Conservation (phyloP, 1,140 invertebrate species). For the Elysia chlorotica region DNA sequence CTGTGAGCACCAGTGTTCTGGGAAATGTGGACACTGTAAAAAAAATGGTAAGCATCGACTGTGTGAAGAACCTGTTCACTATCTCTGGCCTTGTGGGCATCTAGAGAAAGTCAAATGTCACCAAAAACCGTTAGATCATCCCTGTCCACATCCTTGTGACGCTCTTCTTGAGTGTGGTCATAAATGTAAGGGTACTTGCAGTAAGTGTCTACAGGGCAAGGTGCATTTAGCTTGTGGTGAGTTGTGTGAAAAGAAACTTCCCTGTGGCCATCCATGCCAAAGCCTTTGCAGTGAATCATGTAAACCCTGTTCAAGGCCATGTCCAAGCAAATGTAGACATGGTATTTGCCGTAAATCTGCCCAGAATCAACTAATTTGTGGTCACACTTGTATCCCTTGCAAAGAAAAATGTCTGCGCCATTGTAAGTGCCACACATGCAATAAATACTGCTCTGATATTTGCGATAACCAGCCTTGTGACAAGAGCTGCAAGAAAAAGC, state of each 20-base stretch:
- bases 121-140: conserved; percentile 20
- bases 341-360: conserved; percentile 64
- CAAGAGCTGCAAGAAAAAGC: conserved; percentile 55
- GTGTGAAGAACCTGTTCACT: conserved; percentile 43
- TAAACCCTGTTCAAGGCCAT: conserved; percentile 68
- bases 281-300: conserved; percentile 58
- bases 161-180: conserved; percentile 41
- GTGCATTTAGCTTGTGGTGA: conserved; percentile 65
- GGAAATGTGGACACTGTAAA: conserved; percentile 69
- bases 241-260: conserved; percentile 45
- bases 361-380: conserved; percentile 60
- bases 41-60: conserved; percentile 64
- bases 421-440: conserved; percentile 68
- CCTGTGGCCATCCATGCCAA: conserved; percentile 57
- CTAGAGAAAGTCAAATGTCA: conserved; percentile 39
- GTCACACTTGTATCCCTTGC: conserved; percentile 68
- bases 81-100: conserved; percentile 60
- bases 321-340: conserved; percentile 67
- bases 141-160: conserved; percentile 28
- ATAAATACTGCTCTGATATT: conserved; percentile 66
- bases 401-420: conserved; percentile 62
- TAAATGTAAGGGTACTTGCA: conserved; percentile 42
- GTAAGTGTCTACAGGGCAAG: conserved; percentile 67
- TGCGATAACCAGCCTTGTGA: conserved; percentile 67
- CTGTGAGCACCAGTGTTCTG: conserved; percentile 63